phyloP scores from a whole-genome alignment of 2,888 invertebrate genomes.

The Drosophila eohydei region DNA sequence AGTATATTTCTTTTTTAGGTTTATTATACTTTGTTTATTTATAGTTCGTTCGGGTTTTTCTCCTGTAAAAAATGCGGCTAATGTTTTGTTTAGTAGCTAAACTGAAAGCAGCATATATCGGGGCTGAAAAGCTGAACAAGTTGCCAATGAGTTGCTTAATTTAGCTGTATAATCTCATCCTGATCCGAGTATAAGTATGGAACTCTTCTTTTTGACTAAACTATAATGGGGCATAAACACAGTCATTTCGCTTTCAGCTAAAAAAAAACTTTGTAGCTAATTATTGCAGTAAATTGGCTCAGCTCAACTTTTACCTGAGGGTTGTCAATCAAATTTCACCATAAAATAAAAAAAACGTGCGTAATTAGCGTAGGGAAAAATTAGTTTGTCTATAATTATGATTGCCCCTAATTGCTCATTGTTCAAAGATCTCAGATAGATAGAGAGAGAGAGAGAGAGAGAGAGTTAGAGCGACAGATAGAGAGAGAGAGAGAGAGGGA shows the following conservation, averaged over 20 bases:
- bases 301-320: constrained; percentile 43
- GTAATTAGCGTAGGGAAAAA: constrained; percentile 62
- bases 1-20: constrained; percentile 43
- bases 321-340: constrained; percentile 70
- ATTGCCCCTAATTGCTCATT: constrained; percentile 52
- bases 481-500: neutral
- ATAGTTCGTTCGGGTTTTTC: constrained; percentile 33
- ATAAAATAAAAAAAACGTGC: constrained; percentile 40
- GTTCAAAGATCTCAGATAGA: constrained; percentile 9
- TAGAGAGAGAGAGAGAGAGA: neutral
- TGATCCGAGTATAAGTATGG: neutral
- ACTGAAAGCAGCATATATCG: constrained; percentile 31
- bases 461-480: neutral
- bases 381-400: constrained; percentile 68
- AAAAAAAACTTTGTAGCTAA: constrained; percentile 15
- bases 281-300: constrained; percentile 32
- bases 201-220: neutral
- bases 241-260: constrained; percentile 3
- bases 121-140: constrained; percentile 37
- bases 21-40: constrained; percentile 52
- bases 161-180: constrained; percentile 6
- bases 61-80: constrained; percentile 47
- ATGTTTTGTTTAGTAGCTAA: constrained; percentile 51
- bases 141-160: constrained; percentile 29
- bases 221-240: neutral